Conservation (phyloP, 2,113 vertebrate genomes). For the Sorex araneus region DNA sequence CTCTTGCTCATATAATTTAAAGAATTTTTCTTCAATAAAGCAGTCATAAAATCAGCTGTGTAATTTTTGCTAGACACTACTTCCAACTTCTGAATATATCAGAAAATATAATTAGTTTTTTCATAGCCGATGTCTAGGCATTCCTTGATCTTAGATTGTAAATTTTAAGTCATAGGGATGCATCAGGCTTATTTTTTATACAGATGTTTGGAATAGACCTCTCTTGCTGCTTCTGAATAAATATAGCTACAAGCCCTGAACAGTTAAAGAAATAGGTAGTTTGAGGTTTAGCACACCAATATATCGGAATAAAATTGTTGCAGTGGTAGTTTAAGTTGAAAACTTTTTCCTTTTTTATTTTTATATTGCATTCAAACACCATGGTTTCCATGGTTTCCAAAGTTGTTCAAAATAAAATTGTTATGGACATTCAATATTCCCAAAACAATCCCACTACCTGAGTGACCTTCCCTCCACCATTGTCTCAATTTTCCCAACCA, state of each 20-base stretch:
- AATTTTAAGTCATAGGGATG: conserved; percentile 44
- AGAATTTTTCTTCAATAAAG: conserved; percentile 71
- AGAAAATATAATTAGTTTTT: conserved; percentile 63
- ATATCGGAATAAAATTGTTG: not conserved
- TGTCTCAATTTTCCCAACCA: no score
- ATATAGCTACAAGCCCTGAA: conserved; percentile 25
- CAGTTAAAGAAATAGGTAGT: conserved; percentile 39
- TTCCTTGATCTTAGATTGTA: conserved; percentile 59
- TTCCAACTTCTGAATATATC: conserved; percentile 53
- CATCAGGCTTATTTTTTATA: conserved; percentile 54
- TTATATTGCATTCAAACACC: not conserved
- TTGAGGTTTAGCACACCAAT: conserved; percentile 57
- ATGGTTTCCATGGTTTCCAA: no score
- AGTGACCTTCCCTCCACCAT: no score
- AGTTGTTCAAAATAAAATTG: no score
- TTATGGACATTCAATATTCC: no score
- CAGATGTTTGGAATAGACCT: conserved; percentile 56
- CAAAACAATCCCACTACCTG: no score
- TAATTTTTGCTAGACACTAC: conserved; percentile 77
- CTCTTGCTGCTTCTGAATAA: conserved; percentile 61
- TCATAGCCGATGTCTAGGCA: conserved; percentile 50
- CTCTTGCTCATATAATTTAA: conserved; percentile 58
- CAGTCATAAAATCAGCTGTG: conserved; percentile 74
- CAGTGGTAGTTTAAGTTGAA: not conserved
- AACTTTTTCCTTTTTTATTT: conserved; percentile 16